Base-by-base conservation (phyloP, 64 coral and sea anemone genomes). In the Pocillopora verrucosa region DNA sequence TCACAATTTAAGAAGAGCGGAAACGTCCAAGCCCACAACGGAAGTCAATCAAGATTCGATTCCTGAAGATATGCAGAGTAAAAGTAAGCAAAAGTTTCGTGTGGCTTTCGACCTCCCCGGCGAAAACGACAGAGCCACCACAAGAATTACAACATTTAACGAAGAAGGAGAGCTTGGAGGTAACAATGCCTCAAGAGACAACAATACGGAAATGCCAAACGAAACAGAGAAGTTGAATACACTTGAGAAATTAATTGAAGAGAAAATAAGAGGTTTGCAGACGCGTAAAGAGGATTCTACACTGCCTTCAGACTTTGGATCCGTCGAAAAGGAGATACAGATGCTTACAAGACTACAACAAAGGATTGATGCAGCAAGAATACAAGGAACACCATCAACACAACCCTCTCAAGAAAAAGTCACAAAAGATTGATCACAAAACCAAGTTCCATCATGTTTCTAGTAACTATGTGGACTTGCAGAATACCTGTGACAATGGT, bases 251-350 rank as follows among this genome's bases (percentile, higher is more conserved):
- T 30, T 85, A 13, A 63, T 85, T 1, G 37, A 57, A 72, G 82
- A 85, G 41, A 85, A 85, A 85, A 85, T 85, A 38, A 85, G 38
- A 57, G 22, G 63, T 72, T 85, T 85, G 65, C 64, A 85, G 19
- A 51, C 1, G 10, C 34, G 72, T 25, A 36, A 51, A 37, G 65
- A 30, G 56, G 24, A 37, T 34, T 51, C 20, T 13, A 4, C 37
- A 11, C 37, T 51, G 45, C 75, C 5, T 77, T 16, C 16, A 56
- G 38, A 6, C 16, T 58, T 63, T 56, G 36, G 36, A 9, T 72
- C 65, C 72, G 19, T 85, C 16, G 65, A 70, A 85, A 37, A 65
- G 22, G 82, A 85, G 16, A 85, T 85, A 3, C 36, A 72, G 65
- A 85, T 85, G 82, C 82, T 85, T 85, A 20, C 10, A 2, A 85